Evolutionary conservation across 2,113 vertebrate species (phyloP).

Genomic region (Rhagologus leucostigma): DNA sequence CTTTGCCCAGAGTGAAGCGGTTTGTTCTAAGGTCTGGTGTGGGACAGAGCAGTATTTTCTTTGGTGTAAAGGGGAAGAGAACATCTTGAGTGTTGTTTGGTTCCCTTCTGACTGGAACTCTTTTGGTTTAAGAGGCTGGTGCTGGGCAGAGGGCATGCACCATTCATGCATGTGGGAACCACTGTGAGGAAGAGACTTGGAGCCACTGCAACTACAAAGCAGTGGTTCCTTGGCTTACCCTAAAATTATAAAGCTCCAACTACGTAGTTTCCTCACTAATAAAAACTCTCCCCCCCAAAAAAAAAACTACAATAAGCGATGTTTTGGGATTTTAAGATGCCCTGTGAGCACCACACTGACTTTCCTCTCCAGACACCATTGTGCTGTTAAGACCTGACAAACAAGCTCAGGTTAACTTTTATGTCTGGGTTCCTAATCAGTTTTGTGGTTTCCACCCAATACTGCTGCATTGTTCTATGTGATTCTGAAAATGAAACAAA

Average conservation of each 20-base stretch:
- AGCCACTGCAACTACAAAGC: background rate
- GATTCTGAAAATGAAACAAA: slow-evolving; percentile 39
- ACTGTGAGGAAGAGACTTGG: background rate
- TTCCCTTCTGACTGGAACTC: background rate
- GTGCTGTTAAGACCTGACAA: background rate
- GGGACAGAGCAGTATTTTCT: background rate
- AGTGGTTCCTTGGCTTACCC: background rate
- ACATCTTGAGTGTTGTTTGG: background rate
- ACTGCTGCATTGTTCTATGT: background rate
- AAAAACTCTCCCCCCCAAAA: background rate
- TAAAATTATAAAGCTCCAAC: background rate
- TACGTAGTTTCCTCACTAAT: background rate
- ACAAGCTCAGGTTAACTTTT: background rate
- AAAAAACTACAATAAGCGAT: accelerated
- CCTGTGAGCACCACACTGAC: accelerated
- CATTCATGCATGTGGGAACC: background rate
- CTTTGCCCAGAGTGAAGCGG: background rate
- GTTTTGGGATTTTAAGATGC: background rate
- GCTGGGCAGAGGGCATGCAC: background rate
- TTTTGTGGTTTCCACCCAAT: background rate
- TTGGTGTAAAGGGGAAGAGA: background rate
- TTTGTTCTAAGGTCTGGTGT: background rate
- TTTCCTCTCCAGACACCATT: background rate
- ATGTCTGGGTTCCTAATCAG: background rate
- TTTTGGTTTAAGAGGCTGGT: background rate